Percentiles rank a stretch among this genome's conserved stretches.
phyloP scores from a whole-genome alignment of 2,113 vertebrate genomes.

The Echinops telfairi region DNA sequence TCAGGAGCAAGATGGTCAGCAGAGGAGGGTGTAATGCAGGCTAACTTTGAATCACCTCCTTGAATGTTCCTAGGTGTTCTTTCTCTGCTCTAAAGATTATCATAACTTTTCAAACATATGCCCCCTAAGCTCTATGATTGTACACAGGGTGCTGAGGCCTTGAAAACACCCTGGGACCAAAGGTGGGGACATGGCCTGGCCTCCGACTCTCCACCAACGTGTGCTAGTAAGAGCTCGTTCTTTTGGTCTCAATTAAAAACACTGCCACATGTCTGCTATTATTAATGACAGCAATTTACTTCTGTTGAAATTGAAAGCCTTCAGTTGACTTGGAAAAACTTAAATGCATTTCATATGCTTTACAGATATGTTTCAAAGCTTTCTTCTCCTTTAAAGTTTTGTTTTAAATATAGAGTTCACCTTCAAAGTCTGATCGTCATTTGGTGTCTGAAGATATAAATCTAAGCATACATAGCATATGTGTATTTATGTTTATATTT shows the following conservation, averaged over 20 bases:
- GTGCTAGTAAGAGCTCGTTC: constrained; percentile 62
- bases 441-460: constrained; percentile 71
- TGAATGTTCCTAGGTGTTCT: background rate
- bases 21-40: background rate
- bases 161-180: background rate
- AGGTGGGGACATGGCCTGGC: background rate
- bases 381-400: constrained; percentile 67
- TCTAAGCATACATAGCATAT: background rate
- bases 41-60: background rate
- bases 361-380: constrained; percentile 72
- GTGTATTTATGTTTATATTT: constrained; percentile 74
- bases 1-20: background rate
- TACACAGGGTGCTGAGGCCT: constrained; percentile 22
- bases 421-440: constrained; percentile 76
- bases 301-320: constrained; percentile 83
- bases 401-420: constrained; percentile 79
- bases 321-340: constrained; percentile 79
- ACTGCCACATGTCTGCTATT: constrained; percentile 80
- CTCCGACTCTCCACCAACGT: constrained; percentile 52
- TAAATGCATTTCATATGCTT: constrained; percentile 70
- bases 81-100: background rate
- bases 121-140: constrained; percentile 32
- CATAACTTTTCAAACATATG: constrained; percentile 53
- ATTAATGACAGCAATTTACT: constrained; percentile 85
- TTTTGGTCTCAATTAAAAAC: constrained; percentile 84